These are phyloP conservation scores for Terebella lapidaria DNA, from an alignment of 2,888 invertebrate species.

Conservation along the genomic window DNA sequence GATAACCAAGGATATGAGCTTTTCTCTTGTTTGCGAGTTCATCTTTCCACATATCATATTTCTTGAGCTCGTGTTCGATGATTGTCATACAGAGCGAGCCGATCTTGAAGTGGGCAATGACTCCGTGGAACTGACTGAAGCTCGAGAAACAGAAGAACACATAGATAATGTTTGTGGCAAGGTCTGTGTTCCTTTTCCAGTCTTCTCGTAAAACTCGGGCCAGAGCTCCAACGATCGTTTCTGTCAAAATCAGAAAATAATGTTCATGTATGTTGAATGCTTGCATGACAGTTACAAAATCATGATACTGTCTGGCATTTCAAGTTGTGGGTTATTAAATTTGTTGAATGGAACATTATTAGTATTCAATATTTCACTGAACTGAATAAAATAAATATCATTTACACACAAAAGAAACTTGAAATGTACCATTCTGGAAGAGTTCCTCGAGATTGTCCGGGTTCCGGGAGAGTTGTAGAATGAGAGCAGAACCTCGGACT, in stretches of 20 bases:
- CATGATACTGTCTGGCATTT: neutral
- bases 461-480: constrained; percentile 85
- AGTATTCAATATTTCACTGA: too few relatives aligned
- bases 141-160: constrained; percentile 96
- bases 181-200: constrained; percentile 91
- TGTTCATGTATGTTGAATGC: neutral
- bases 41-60: constrained; percentile 83
- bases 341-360: neutral
- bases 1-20: constrained; percentile 43
- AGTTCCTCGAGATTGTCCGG: constrained; percentile 90
- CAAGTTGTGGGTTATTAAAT: neutral
- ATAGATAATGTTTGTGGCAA: constrained; percentile 93
- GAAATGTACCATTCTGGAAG: constrained; percentile 77
- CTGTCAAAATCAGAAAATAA: constrained; percentile 31
- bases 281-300: neutral
- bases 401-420: too few relatives aligned
- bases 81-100: constrained; percentile 90
- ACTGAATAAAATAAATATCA: too few relatives aligned
- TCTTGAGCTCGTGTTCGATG: constrained; percentile 86
- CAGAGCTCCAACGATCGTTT: constrained; percentile 89
- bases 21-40: constrained; percentile 50
- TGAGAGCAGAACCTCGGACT: constrained; percentile 80
- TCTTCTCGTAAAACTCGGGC: constrained; percentile 94
- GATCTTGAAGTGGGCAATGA: constrained; percentile 93
- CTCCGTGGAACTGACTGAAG: constrained; percentile 88